Conservation (phyloP, 1,140 invertebrate genomes). For the Chlorops oryzae region DNA sequence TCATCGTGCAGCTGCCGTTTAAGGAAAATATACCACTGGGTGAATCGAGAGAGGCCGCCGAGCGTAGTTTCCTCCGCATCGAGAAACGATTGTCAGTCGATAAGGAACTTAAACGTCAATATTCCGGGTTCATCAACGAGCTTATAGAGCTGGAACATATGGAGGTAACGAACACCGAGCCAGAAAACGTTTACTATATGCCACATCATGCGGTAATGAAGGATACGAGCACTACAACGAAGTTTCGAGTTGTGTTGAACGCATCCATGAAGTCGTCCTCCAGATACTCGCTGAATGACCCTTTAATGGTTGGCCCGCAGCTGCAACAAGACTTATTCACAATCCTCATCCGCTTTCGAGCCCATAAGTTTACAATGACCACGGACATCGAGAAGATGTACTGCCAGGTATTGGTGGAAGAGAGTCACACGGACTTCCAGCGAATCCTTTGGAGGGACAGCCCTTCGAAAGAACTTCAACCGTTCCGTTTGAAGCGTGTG, state of each 20-base stretch:
- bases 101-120: background rate
- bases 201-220: conserved; percentile 12
- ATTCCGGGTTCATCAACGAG: conserved; percentile 8
- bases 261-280: conserved; percentile 7
- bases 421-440: conserved; percentile 29
- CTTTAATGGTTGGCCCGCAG: conserved; percentile 12
- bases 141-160: conserved; percentile 10
- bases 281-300: conserved; percentile 20
- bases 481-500: conserved; percentile 19
- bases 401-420: conserved; percentile 24
- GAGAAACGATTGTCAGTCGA: background rate
- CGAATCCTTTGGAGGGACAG: conserved; percentile 39
- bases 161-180: background rate
- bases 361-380: conserved; percentile 22
- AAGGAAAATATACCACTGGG: conserved; percentile 3
- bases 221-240: conserved; percentile 13
- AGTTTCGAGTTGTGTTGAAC: conserved; percentile 14
- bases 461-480: conserved; percentile 15
- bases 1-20: conserved; percentile 1
- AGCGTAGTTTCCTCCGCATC: background rate
- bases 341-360: conserved; percentile 44
- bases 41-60: background rate
- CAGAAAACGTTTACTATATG: conserved; percentile 8
- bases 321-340: conserved; percentile 21
- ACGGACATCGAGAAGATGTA: conserved; percentile 37